Base-by-base conservation (phyloP, 2,888 invertebrate species). In the Trachelus stipa region DNA sequence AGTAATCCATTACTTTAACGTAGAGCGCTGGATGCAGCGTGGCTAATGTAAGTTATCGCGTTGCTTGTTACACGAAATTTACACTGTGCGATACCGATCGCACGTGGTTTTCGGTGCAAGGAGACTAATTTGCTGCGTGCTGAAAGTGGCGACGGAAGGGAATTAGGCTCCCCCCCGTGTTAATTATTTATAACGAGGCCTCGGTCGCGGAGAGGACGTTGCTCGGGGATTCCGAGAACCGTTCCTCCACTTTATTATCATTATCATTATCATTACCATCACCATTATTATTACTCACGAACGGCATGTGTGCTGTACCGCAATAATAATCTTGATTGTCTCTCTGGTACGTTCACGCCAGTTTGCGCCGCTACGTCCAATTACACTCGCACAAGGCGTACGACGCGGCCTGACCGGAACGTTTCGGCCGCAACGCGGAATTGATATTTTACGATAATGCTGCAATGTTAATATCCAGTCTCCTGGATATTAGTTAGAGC, bases 151-250 rank as follows among this genome's bases (percentile, higher is more conserved):
- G 79, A 81, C 77, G 77, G 74, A 76, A 73, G 40, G 74, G 76
- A 79, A 81, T 81, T 77, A 81, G 78, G 78, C 71, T 71, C 31
- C 73, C 35, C 35, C 68, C 75, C 37, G 75, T 77, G 76, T 76
- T 79, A 79, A 76, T 81, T 81, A 78, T 76, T 81, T 81, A 81
- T 79, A 77, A 74, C 75, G 79, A 79, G 73, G 34, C 74, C 74
- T 69, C 74, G 92, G 92, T 92, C 92, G 92, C 92, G 80, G 79
- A 76, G 75, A 73, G 76, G 74, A 78, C 77, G 79, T 74, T 78
- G 77, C 76, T 77, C 80, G 80, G 35, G 73, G 73, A 78, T 81
- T 81, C 76, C 74, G 75, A 82, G 81, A 81, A 81, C 76, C 78
- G 74, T 73, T 81, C 15, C 80, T 80, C 78, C 83, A 81, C 83